phyloP scores from a whole-genome alignment of 2,797 vertebrate genomes.

The Pampus argenteus region DNA sequence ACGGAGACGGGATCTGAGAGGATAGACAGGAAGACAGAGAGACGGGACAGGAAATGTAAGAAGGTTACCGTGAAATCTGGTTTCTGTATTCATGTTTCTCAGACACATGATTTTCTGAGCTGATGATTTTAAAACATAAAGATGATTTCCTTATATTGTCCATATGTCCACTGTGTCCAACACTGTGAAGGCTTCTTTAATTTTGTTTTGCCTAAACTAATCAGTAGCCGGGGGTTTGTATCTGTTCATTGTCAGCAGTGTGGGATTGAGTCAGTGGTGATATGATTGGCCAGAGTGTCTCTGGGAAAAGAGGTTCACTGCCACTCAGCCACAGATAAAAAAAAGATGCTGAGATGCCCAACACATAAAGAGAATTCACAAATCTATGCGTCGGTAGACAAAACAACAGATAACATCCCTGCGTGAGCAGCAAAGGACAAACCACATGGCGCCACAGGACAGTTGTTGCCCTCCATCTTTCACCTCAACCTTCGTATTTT shows the following conservation, averaged over 20 bases:
- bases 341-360: slow-evolving; percentile 28
- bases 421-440: slow-evolving; percentile 35
- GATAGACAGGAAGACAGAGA: slow-evolving; percentile 8
- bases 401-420: slow-evolving; percentile 54
- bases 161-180: no score
- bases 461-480: slow-evolving; percentile 34
- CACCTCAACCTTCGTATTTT: slow-evolving; percentile 40
- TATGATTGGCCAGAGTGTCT: slow-evolving; percentile 5
- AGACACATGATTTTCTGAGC: no score
- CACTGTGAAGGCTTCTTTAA: no score
- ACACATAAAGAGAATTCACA: slow-evolving; percentile 5
- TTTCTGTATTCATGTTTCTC: no score
- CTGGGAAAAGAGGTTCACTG: slow-evolving; percentile 9
- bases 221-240: no score
- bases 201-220: no score
- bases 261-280: neutral
- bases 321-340: slow-evolving; percentile 15
- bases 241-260: no score
- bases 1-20: slow-evolving; percentile 67
- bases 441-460: slow-evolving; percentile 5
- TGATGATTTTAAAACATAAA: no score
- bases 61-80: no score
- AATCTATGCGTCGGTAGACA: slow-evolving; percentile 32
- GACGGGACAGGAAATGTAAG: slow-evolving; percentile 5
- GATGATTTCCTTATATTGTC: no score